Evolutionary conservation across 2,888 invertebrate species (phyloP).

Genomic region (Acanthosoma haemorrhoidale): DNA sequence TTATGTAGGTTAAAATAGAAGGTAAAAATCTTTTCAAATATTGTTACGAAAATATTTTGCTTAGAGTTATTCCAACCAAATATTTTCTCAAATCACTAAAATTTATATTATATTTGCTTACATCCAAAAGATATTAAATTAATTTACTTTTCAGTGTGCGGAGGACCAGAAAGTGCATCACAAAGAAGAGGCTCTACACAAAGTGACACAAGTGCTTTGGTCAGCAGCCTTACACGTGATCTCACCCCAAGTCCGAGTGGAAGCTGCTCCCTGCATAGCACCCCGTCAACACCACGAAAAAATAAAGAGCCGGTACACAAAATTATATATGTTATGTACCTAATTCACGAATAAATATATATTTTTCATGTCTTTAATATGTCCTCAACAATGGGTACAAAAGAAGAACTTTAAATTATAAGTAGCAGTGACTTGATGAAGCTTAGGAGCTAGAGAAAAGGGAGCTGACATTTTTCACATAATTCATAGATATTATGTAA

Average conservation of each 20-base stretch:
- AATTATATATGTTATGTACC: too few relatives aligned
- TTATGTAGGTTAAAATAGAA: neutral
- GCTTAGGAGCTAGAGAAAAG: too few relatives aligned
- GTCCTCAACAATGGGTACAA: too few relatives aligned
- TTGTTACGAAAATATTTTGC: neutral
- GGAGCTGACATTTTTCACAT: too few relatives aligned
- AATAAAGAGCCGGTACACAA: conserved; percentile 44
- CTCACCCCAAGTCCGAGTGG: conserved; percentile 41
- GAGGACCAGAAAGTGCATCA: conserved; percentile 33
- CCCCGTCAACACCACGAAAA: conserved; percentile 49
- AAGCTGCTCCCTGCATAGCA: conserved; percentile 43
- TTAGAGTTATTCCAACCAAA: neutral
- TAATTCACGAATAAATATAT: too few relatives aligned
- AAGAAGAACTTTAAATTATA: too few relatives aligned
- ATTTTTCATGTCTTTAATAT: too few relatives aligned
- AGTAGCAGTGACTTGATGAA: too few relatives aligned
- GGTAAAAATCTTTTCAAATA: neutral
- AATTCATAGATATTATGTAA: too few relatives aligned
- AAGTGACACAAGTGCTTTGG: conserved; percentile 59
- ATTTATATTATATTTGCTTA: neutral
- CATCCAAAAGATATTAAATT: too few relatives aligned
- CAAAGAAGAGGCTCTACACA: conserved; percentile 51
- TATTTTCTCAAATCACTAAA: neutral
- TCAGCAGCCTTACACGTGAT: conserved; percentile 58
- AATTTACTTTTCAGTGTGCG: conserved; percentile 22